phyloP scores from a whole-genome alignment of 2,888 invertebrate genomes.

The Lasioglossum marginatum region DNA sequence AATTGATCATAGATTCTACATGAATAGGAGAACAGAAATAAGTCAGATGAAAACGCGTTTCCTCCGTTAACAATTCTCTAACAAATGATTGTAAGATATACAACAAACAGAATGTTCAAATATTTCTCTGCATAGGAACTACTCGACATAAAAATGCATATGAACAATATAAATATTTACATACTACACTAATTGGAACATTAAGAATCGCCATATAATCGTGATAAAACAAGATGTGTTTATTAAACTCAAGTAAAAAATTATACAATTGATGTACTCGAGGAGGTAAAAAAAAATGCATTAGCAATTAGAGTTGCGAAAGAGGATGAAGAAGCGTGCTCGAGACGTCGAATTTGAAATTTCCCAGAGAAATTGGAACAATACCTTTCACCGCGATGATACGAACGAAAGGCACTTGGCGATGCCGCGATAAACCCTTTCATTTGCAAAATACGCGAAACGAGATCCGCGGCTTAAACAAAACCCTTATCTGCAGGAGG shows the following conservation, averaged over 20 bases:
- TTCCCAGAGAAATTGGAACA: neutral
- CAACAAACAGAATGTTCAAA: too few species aligned
- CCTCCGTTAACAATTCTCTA: too few species aligned
- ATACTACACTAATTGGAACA: neutral
- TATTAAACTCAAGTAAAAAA: too few species aligned
- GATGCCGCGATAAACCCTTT: neutral
- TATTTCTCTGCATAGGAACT: too few species aligned
- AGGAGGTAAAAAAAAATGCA: too few species aligned
- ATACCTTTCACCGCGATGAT: neutral
- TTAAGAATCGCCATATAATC: neutral
- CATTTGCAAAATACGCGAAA: neutral
- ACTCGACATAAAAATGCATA: too few species aligned
- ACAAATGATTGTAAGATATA: too few species aligned
- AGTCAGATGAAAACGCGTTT: too few species aligned
- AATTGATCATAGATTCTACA: too few species aligned
- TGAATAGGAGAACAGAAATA: too few species aligned
- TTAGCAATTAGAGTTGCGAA: neutral
- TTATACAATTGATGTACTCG: too few species aligned
- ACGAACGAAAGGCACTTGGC: neutral
- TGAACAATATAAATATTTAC: neutral
- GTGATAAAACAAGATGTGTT: too few species aligned
- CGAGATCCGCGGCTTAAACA: neutral
- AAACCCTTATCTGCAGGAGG: conserved; percentile 10
- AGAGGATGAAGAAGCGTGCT: neutral
- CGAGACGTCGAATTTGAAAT: neutral